Evolutionary conservation across 92 coral and sea anemone species (phyloP).

Genomic region (Bergia puertoricense): DNA sequence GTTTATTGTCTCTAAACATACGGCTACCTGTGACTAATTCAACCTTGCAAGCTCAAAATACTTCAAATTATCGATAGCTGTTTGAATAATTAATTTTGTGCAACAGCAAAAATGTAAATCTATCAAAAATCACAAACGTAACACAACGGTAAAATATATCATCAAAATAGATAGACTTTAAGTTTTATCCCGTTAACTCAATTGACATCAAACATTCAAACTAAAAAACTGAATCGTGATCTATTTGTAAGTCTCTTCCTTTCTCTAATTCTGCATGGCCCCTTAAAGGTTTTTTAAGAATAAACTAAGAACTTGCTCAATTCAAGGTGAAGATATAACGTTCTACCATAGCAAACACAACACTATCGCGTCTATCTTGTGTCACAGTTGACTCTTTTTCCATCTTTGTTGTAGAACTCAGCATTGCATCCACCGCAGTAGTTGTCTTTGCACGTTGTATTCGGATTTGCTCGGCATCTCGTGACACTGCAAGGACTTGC

Average conservation of each 20-base stretch:
- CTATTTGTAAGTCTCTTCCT: background rate
- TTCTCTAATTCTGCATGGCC: background rate
- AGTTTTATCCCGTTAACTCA: too few species aligned
- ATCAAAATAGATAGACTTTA: too few species aligned
- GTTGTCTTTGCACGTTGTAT: background rate
- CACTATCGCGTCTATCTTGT: background rate
- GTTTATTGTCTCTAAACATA: too few species aligned
- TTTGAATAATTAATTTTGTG: background rate
- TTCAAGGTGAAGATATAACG: background rate
- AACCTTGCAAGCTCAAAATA: too few species aligned
- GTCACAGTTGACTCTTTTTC: background rate
- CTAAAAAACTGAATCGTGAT: too few species aligned
- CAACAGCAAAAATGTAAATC: background rate
- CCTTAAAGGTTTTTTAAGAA: too few species aligned
- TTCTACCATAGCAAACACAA: background rate
- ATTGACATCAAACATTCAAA: too few species aligned
- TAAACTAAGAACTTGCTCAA: background rate
- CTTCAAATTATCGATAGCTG: background rate
- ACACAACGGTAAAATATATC: too few species aligned
- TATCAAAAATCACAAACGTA: background rate
- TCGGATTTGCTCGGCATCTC: background rate
- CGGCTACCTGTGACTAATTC: background rate
- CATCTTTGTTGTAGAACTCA: background rate
- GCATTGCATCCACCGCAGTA: slow-evolving; percentile 9
- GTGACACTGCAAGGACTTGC: background rate